Base-by-base conservation (phyloP, 2,797 vertebrate genomes). In the Malacoctenus gilli region DNA sequence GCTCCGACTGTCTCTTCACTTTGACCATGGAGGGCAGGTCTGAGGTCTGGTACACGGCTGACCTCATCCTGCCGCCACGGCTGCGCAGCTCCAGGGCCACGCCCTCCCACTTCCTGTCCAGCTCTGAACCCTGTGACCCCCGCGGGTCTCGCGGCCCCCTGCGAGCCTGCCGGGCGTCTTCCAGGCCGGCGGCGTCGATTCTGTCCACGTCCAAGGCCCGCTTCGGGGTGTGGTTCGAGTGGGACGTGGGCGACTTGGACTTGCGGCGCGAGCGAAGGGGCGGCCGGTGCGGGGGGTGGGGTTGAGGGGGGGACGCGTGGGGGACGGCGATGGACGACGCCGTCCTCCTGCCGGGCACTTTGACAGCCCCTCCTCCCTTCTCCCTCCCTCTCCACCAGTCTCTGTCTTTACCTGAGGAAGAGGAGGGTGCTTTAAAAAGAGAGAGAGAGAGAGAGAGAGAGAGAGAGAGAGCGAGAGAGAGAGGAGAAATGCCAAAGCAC, bases 151-250 rank as follows among this genome's bases (percentile, higher is more conserved):
- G 49, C 39, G 79, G 48, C 8, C 63, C 58, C 46, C 67, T 49
- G 2, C 20, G 50, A 5, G 56, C 20, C 30, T 13, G 40, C 3
- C 16, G 55, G 20, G 59, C 7, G 4, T 79, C 48, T 2, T 84
- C 74, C 2, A 42, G 62, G 10, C 74, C 58, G 1, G 9, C 22
- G 7, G 36, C 44, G 1, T 72, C 74, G 1, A 95, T 88, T 0
- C 72, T 85, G 4, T 98, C 95, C 83, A 96, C 83, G 1, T 97
- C 94, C 3, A 96, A 87, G 32, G 90, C 84, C 22, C 70, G 72
- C 78, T 89, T 94, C 1, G 87, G 65, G 2, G 80, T 88, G 3
- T 36, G 5, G 42, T 83, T 53, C 14, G 75, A 49, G 14, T 84
- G 85, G 12, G 86, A 89, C 0, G 77, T 72, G 1, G 87, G 77